Percentiles rank a stretch among this genome's conserved stretches.
Evolutionary conservation across 2,113 vertebrate genomes (phyloP).

Genomic region (Colistium nudipinnis): DNA sequence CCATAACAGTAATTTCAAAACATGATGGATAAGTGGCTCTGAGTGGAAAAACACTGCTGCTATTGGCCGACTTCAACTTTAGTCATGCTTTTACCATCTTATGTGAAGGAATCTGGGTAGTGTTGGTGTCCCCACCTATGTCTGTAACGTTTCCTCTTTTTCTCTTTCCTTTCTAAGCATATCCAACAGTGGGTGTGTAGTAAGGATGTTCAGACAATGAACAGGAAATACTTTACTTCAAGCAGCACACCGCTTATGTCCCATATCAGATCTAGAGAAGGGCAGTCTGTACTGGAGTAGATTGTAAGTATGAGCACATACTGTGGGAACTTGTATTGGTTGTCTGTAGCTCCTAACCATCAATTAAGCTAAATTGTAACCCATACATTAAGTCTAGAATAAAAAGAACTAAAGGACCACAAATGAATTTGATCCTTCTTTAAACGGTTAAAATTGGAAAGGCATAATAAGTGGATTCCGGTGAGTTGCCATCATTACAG

Average conservation of each 20-base stretch:
- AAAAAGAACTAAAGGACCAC: no score
- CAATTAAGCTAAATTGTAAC: neutral
- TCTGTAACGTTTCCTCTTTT: neutral
- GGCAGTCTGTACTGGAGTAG: neutral
- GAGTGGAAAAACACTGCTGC: constrained; percentile 3
- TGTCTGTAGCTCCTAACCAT: neutral
- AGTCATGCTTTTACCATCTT: neutral
- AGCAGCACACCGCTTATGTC: neutral
- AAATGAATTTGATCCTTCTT: no score
- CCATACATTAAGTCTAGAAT: no score
- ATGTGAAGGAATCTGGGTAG: neutral
- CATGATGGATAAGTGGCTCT: neutral
- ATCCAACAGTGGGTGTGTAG: neutral
- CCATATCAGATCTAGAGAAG: neutral
- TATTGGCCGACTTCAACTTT: neutral
- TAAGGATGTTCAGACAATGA: neutral
- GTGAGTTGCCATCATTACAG: no score
- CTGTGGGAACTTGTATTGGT: neutral
- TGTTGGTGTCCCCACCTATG: no score
- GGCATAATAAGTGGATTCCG: no score
- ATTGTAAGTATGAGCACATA: neutral
- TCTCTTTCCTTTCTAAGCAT: neutral
- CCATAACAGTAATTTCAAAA: neutral
- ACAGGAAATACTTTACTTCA: neutral
- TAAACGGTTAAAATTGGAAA: no score